Percentiles rank a stretch among this genome's conserved stretches.
Conservation (phyloP, 2,888 invertebrate species). For the Zeuzera pyrina region DNA sequence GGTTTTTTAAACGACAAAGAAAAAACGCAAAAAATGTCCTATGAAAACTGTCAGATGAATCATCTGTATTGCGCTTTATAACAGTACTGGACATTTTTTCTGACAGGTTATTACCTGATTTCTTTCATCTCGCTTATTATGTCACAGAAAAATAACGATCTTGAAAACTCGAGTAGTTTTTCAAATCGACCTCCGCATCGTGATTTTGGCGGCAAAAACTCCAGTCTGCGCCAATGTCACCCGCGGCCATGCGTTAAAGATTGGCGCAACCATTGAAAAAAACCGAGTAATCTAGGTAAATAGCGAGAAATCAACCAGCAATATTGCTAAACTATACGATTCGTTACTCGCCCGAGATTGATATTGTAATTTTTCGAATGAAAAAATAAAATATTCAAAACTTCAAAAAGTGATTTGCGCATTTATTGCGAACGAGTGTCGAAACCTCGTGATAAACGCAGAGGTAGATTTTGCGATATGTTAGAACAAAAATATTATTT, state of each 20-base stretch:
- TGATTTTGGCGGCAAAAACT: constrained; percentile 52
- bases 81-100: too few relatives aligned
- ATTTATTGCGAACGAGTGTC: neutral
- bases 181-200: constrained; percentile 29
- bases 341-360: constrained; percentile 25
- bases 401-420: constrained; percentile 5
- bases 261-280: constrained; percentile 60
- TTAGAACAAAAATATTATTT: too few relatives aligned
- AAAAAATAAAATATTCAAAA: constrained; percentile 27
- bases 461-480: too few relatives aligned
- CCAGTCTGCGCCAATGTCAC: constrained; percentile 55
- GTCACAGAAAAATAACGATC: neutral
- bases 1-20: too few relatives aligned
- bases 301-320: constrained; percentile 61
- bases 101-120: too few relatives aligned
- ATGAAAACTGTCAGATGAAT: too few relatives aligned
- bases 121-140: too few relatives aligned
- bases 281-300: constrained; percentile 66
- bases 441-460: too few relatives aligned
- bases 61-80: too few relatives aligned
- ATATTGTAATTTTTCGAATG: constrained; percentile 29
- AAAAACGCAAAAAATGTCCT: too few relatives aligned
- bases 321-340: constrained; percentile 44
- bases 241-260: constrained; percentile 56
- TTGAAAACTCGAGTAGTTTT: constrained; percentile 20